Conservation (phyloP, 2,797 vertebrate species). For the Scyliorhinus canicula region DNA sequence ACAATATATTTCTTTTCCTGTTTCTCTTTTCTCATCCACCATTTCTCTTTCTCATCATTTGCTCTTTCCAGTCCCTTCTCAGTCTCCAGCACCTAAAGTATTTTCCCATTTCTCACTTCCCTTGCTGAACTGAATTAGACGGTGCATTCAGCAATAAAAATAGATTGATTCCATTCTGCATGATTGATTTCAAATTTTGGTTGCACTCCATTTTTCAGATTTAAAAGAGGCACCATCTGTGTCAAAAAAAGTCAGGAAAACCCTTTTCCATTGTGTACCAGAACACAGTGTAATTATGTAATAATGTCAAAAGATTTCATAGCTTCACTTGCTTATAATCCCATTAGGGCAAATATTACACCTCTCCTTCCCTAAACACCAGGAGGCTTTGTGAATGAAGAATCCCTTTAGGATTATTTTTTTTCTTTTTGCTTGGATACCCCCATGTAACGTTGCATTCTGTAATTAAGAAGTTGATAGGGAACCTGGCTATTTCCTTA, state of each 20-base stretch:
- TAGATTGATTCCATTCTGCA: not conserved
- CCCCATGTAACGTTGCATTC: not conserved
- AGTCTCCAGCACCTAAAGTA: not conserved
- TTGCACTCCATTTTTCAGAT: not conserved
- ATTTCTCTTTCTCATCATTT: not conserved
- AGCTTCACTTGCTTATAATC: not conserved
- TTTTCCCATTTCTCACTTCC: not conserved
- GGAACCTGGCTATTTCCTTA: not conserved
- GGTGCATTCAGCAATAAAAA: not conserved
- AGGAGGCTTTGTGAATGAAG: not conserved
- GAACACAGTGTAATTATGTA: not conserved
- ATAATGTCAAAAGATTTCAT: not conserved
- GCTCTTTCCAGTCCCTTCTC: constrained; percentile 9
- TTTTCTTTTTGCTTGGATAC: not conserved
- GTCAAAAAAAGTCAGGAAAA: not conserved
- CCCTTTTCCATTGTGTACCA: not conserved
- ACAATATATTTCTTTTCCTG: not conserved
- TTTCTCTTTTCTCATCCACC: not conserved
- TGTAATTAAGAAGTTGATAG: not conserved
- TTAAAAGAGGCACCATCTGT: not conserved
- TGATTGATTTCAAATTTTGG: constrained; percentile 1
- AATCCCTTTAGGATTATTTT: not conserved
- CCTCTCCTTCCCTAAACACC: not conserved
- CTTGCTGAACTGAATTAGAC: constrained; percentile 3
- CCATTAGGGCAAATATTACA: not conserved